Conservation (phyloP, 1,140 invertebrate genomes). For the Lerema accius region DNA sequence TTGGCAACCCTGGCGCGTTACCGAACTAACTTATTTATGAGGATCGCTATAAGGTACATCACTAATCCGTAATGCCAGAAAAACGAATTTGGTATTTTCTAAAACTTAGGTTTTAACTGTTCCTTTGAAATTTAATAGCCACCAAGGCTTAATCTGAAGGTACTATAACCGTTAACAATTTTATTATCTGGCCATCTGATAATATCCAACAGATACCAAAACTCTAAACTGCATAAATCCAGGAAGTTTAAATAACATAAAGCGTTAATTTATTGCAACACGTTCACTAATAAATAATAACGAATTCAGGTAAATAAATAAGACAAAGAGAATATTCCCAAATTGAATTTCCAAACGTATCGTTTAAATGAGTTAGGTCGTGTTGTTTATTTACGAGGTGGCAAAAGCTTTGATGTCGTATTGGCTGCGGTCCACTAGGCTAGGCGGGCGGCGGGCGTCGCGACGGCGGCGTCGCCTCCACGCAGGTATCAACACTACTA, state of each 20-base stretch:
- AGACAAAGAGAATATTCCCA: background rate
- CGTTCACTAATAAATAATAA: background rate
- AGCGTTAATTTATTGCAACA: background rate
- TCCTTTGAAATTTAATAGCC: no score
- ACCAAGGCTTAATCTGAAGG: no score
- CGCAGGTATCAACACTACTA: conserved; percentile 28
- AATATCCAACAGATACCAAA: no score
- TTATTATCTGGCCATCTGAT: no score
- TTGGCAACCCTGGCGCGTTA: conserved; percentile 61
- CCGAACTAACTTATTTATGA: conserved; percentile 51
- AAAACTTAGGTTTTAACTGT: no score
- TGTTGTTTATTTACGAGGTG: conserved; percentile 71
- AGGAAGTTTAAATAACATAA: no score
- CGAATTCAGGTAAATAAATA: conserved; percentile 2
- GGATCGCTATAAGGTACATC: background rate
- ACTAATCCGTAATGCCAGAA: no score
- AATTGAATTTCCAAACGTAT: conserved; percentile 18
- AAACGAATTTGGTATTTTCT: no score
- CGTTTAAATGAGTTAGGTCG: conserved; percentile 15
- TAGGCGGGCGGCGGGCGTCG: conserved; percentile 37
- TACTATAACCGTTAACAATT: no score
- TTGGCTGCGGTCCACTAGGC: conserved; percentile 63
- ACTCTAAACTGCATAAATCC: background rate
- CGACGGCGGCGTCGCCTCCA: conserved; percentile 3
- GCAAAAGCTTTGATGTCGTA: conserved; percentile 73